Evolutionary conservation across 2,797 vertebrate genomes (phyloP).

Genomic region (Anguilla megastoma): DNA sequence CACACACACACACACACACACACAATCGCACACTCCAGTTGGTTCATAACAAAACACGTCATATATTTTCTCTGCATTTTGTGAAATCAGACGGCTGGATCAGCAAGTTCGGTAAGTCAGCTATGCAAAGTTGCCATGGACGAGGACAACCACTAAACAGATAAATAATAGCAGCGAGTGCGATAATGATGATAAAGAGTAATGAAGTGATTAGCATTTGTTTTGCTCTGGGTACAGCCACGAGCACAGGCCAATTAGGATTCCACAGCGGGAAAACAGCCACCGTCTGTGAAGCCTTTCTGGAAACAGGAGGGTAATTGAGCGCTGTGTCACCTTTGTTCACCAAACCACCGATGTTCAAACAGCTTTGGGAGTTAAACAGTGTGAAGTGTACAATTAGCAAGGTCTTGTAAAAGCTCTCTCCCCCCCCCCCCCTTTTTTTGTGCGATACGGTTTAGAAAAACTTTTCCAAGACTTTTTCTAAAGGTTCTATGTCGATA

Average conservation of each 20-base stretch:
- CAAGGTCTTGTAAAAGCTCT: neutral
- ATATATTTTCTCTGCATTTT: neutral
- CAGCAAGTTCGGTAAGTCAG: neutral
- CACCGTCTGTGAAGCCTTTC: neutral
- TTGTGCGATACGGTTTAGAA: neutral
- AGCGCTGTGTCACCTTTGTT: neutral
- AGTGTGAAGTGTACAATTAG: neutral
- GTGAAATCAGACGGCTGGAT: neutral
- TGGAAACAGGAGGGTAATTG: neutral
- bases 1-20: conserved; percentile 7
- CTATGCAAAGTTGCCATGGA: neutral
- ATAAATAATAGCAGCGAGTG: neutral
- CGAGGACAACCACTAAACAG: neutral
- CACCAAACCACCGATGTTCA: neutral
- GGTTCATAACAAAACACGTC: neutral
- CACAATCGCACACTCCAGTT: neutral
- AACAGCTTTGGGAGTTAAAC: neutral
- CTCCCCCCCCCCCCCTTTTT: neutral
- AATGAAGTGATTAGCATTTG: neutral
- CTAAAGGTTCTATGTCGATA: too few species aligned
- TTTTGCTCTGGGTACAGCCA: conserved; percentile 1
- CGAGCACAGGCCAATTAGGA: neutral
- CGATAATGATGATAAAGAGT: neutral
- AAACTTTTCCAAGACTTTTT: neutral
- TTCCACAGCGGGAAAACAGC: neutral